Percentiles rank a stretch among this genome's conserved stretches.
Evolutionary conservation across 2,113 vertebrate genomes (phyloP).

Genomic region (Thamnaconus septentrionalis): DNA sequence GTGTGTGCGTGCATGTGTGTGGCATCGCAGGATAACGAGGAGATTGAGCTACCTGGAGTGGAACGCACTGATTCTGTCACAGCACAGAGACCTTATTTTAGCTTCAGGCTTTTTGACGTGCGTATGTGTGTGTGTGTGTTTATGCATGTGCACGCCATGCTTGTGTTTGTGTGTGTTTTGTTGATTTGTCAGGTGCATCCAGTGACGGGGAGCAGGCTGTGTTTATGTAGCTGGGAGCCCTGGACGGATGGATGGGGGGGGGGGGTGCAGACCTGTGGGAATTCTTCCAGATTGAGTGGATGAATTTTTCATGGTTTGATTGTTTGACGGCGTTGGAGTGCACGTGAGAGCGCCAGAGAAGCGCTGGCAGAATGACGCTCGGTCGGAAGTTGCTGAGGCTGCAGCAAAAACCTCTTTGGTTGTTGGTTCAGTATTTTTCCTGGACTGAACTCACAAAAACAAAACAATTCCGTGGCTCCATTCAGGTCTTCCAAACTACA

Average conservation of each 20-base stretch:
- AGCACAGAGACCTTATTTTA: constrained; percentile 17
- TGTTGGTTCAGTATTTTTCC: too few species aligned
- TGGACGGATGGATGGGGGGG: constrained; percentile 41
- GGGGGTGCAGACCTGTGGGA: constrained; percentile 15
- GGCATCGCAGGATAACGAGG: constrained; percentile 54
- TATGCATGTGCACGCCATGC: constrained; percentile 1
- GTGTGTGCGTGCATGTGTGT: constrained; percentile 38
- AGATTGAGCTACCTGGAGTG: constrained; percentile 60
- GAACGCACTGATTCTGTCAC: constrained; percentile 44
- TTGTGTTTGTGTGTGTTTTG: constrained; percentile 30
- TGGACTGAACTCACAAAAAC: too few species aligned
- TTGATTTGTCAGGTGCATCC: constrained; percentile 17
- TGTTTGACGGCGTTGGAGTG: constrained; percentile 9
- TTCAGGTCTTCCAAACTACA: too few species aligned
- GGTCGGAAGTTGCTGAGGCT: too few species aligned
- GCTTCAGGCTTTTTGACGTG: background rate
- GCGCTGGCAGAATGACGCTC: too few species aligned
- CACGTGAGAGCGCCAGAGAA: background rate
- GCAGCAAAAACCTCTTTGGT: too few species aligned
- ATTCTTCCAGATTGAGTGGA: constrained; percentile 25
- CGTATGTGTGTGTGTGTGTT: constrained; percentile 14
- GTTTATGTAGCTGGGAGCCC: constrained; percentile 43
- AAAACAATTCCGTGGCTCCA: too few species aligned
- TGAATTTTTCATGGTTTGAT: constrained; percentile 26
- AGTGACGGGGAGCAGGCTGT: constrained; percentile 24